Conservation (phyloP, 2,888 invertebrate genomes). For the Pristionchus fissidentatus region DNA sequence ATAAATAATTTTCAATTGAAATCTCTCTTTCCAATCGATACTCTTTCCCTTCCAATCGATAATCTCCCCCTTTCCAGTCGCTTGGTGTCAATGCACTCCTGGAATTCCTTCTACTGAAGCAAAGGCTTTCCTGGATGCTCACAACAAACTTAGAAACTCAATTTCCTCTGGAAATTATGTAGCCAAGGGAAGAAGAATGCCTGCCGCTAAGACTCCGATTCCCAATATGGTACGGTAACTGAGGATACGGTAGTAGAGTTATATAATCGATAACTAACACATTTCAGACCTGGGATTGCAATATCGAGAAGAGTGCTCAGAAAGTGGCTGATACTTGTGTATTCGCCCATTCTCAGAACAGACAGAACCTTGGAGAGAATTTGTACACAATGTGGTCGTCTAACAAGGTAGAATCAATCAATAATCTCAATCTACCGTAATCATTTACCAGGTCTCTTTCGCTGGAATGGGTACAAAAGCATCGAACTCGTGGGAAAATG, state of each 20-base stretch:
- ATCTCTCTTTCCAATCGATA: too few species aligned
- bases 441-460: not conserved
- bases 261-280: too few species aligned
- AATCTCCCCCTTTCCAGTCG: too few species aligned
- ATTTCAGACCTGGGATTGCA: constrained; percentile 1
- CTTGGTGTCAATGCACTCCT: not conserved
- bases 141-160: not conserved
- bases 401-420: not conserved
- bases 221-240: too few species aligned
- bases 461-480: constrained; percentile 38
- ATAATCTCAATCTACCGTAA: too few species aligned
- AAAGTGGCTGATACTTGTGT: constrained; percentile 9
- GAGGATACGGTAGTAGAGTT: too few species aligned
- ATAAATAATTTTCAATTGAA: too few species aligned
- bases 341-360: not conserved
- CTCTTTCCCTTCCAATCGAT: too few species aligned
- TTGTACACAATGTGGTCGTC: not conserved
- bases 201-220: constrained; percentile 18
- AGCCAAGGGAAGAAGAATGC: constrained; percentile 7
- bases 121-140: not conserved
- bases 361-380: not conserved
- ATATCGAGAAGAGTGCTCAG: constrained; percentile 18
- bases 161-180: not conserved
- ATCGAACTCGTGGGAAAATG: constrained; percentile 45
- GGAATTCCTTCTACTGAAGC: not conserved